Base-by-base conservation (phyloP, 2,113 vertebrate species). In the Oncorhynchus masou region DNA sequence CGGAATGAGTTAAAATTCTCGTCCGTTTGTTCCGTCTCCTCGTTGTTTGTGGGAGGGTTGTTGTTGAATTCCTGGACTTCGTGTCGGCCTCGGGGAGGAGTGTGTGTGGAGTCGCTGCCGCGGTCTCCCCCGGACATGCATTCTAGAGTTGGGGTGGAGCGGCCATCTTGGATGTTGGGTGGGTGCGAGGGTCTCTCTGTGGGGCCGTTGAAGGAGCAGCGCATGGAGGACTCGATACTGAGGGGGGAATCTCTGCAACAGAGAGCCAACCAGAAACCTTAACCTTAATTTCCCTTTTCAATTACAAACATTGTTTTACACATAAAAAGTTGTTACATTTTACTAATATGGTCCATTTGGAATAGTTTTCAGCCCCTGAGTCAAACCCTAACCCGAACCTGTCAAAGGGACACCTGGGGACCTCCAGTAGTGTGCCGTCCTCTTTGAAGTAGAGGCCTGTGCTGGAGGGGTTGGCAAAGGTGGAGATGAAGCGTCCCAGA, bases 401-500 rank as follows among this genome's bases (percentile, higher is more conserved):
- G 74, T 91, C 90, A 65, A 84, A 79, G 66, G 81, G 81, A 78
- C 86, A 87, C 79, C 88, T 90, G 77, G 84, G 81, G 25, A 92
- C 80, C 74, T 92, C 92, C 54, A 93, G 90, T 69, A 95, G 85
- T 0, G 92, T 88, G 3, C 95, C 94, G 4, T 96, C 95, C 25
- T 96, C 96, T 77, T 89, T 90, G 79, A 96, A 91, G 68, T 90
- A 91, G 72, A 96, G 91, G 68, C 93, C 94, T 83, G 95, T 95
- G 83, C 91, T 91, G n/a, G 96, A 93, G 29, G 95, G 95, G 83
- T 91, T 96, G 79, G 95, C 96, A 80, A 97, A 97, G 59, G 95
- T 98, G 82, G 95, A 97, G 77, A 96, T 95, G 81, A 98, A 97
- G 0, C 95, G 95, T 3, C 96, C 95, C n/a, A 96, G 91, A 73